These are phyloP conservation scores for Theonella swinhoei DNA, from an alignment of 37 sponge, comb jelly and placozoan genomes.

Conservation along the genomic window DNA sequence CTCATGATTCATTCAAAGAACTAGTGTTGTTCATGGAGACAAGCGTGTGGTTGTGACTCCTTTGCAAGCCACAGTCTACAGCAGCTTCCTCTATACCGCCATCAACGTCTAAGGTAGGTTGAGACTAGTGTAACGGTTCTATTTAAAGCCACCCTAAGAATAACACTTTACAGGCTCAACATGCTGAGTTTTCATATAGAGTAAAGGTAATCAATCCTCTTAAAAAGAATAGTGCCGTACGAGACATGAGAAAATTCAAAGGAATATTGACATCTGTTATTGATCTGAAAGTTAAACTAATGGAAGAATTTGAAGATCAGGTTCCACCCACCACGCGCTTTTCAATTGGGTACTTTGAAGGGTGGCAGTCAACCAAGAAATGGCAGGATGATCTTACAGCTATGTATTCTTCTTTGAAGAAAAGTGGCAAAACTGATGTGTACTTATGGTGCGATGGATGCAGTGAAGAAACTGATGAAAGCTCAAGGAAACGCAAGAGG, in stretches of 20 bases:
- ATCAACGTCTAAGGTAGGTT: too few species aligned
- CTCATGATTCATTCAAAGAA: too few species aligned
- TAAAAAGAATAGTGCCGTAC: conserved; percentile 3
- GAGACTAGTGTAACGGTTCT: too few species aligned
- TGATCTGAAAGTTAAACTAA: conserved; percentile 13
- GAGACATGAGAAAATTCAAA: background rate
- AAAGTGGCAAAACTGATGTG: background rate
- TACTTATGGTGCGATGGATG: conserved; percentile 39
- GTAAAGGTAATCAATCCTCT: conserved; percentile 16
- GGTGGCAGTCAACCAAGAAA: conserved; percentile 14
- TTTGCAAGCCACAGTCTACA: too few species aligned
- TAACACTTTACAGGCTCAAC: too few species aligned
- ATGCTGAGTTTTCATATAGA: too few species aligned
- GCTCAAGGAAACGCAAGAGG: background rate
- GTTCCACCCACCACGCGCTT: conserved; percentile 13
- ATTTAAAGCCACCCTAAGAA: too few species aligned
- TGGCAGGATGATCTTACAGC: conserved; percentile 32
- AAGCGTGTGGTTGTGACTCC: background rate
- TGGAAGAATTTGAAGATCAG: conserved; percentile 13
- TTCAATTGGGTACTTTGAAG: conserved; percentile 35
- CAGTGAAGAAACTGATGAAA: conserved; percentile 16
- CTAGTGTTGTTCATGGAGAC: background rate
- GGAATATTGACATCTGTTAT: conserved; percentile 10
- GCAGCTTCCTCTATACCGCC: background rate
- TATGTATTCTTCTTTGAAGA: conserved; percentile 27